Conservation (phyloP, 2,797 vertebrate genomes). For the Labeo calbasu region DNA sequence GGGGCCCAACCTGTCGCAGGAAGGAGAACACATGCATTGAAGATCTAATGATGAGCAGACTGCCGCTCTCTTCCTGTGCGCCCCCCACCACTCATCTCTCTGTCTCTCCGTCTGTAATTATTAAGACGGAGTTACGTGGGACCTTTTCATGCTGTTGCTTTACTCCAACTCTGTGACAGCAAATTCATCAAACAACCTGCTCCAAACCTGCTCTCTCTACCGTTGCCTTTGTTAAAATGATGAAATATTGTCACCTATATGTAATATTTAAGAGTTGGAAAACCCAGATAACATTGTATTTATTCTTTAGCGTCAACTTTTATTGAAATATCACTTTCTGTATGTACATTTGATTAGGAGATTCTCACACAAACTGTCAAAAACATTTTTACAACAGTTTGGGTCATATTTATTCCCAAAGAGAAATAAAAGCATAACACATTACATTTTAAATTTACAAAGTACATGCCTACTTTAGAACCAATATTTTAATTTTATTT, state of each 20-base stretch:
- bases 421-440: background rate
- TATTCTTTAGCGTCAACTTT: background rate
- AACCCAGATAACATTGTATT: background rate
- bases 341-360: background rate
- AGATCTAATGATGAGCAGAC: constrained; percentile 78
- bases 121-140: constrained; percentile 42
- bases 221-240: background rate
- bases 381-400: background rate
- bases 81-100: constrained; percentile 39
- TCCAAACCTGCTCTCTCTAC: background rate
- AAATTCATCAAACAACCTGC: constrained; percentile 34
- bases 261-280: background rate
- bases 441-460: no score
- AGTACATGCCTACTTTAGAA: no score
- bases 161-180: constrained; percentile 28
- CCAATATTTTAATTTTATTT: no score
- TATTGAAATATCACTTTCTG: background rate
- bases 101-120: constrained; percentile 42
- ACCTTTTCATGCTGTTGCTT: constrained; percentile 49
- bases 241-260: constrained; percentile 17
- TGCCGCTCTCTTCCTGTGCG: constrained; percentile 46
- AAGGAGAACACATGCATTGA: constrained; percentile 48
- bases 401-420: background rate
- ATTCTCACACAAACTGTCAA: background rate
- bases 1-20: constrained; percentile 80